Evolutionary conservation across 2,113 vertebrate species (phyloP).

Genomic region (Sander lucioperca): DNA sequence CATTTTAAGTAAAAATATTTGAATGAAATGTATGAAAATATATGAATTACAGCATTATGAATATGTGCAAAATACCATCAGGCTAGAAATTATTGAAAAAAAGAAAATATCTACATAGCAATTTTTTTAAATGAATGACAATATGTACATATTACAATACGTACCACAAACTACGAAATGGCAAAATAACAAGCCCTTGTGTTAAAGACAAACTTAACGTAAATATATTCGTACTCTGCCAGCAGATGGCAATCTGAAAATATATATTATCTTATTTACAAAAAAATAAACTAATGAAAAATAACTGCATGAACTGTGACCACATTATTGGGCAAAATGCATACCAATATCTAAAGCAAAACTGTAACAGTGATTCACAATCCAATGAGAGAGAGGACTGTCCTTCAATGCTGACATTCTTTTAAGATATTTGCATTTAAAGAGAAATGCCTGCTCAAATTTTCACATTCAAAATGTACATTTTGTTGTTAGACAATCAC

Average conservation of each 20-base stretch:
- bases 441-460: slow-evolving; percentile 39
- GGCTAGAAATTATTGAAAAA: slow-evolving; percentile 23
- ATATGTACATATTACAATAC: slow-evolving; percentile 43
- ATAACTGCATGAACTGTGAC: slow-evolving; percentile 45
- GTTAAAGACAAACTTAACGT: slow-evolving; percentile 88
- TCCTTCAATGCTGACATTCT: slow-evolving; percentile 50
- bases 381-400: slow-evolving; percentile 25
- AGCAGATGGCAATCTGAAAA: slow-evolving; percentile 91
- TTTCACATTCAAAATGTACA: slow-evolving; percentile 70
- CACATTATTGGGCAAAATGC: slow-evolving; percentile 24
- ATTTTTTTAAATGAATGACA: slow-evolving; percentile 22
- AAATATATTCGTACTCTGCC: slow-evolving; percentile 89
- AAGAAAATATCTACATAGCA: slow-evolving; percentile 41
- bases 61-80: slow-evolving; percentile 71
- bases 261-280: slow-evolving; percentile 89
- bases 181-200: slow-evolving; percentile 84
- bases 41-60: slow-evolving; percentile 62
- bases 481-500: slow-evolving; percentile 66
- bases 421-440: slow-evolving; percentile 13
- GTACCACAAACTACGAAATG: slow-evolving; percentile 72
- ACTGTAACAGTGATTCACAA: slow-evolving; percentile 63
- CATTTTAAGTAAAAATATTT: slow-evolving; percentile 57
- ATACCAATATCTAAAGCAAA: slow-evolving; percentile 36
- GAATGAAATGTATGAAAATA: slow-evolving; percentile 57
- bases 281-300: slow-evolving; percentile 58